Conservation (phyloP, 2,113 vertebrate species). For the Fulmarus glacialis region DNA sequence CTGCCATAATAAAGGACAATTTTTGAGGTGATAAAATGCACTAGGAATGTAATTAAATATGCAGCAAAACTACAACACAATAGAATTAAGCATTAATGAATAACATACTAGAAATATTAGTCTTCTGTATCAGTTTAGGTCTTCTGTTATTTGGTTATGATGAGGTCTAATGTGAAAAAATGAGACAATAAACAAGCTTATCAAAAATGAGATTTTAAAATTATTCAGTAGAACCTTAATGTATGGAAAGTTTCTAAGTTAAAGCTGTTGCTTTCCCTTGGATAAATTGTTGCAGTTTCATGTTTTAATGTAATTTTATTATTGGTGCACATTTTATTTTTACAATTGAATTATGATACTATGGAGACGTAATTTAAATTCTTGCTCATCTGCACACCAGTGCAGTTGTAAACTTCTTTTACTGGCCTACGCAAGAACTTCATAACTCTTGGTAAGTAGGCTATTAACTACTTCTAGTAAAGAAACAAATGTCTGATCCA, state of each 20-base stretch:
- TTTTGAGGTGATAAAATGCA: conserved; percentile 45
- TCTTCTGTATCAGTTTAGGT: conserved; percentile 48
- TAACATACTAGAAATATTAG: conserved; percentile 11
- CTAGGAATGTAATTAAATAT: conserved; percentile 8
- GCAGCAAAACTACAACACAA: neutral
- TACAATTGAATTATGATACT: neutral
- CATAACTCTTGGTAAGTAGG: neutral
- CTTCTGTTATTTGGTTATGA: neutral
- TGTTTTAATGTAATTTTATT: neutral
- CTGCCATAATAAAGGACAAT: conserved; percentile 56
- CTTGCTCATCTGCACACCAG: neutral
- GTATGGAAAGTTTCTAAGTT: neutral
- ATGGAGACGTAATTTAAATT: neutral
- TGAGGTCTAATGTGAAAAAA: neutral
- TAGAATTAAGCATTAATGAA: conserved; percentile 42
- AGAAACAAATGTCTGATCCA: neutral
- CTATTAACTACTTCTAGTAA: neutral
- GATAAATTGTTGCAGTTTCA: neutral
- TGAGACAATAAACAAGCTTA: neutral
- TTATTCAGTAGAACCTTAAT: neutral
- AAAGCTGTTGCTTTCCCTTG: neutral
- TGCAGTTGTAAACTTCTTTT: neutral
- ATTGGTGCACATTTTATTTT: neutral
- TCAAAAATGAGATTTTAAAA: neutral
- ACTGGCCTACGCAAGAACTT: neutral